These are phyloP conservation scores for Capromys pilorides DNA, from an alignment of 2,797 vertebrate species.

Conservation along the genomic window DNA sequence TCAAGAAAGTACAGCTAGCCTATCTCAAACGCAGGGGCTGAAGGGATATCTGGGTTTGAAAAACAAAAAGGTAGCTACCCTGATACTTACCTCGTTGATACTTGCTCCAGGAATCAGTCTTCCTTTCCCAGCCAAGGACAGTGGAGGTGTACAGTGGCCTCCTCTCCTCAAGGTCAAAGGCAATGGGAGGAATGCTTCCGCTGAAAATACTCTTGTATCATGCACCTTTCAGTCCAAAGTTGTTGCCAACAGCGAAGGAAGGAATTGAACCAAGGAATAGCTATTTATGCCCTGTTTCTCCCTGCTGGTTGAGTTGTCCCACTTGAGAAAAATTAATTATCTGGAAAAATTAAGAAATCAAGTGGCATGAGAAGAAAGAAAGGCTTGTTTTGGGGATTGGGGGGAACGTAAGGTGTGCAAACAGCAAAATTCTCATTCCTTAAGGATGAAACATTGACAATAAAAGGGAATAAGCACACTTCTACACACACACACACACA, in stretches of 20 bases:
- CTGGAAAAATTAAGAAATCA: slow-evolving; percentile 15
- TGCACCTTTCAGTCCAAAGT: not conserved
- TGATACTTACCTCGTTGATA: not conserved
- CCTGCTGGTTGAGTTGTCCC: not conserved
- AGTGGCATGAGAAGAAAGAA: slow-evolving; percentile 37
- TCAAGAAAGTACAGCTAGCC: not conserved
- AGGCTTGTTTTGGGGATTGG: not conserved
- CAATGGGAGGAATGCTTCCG: rapidly evolving
- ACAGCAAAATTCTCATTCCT: not conserved
- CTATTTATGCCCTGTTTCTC: not conserved
- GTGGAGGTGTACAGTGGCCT: not conserved
- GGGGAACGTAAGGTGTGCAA: not conserved
- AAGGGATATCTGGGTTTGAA: not conserved
- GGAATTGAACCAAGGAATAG: not conserved
- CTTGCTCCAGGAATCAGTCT: not conserved
- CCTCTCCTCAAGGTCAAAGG: not conserved
- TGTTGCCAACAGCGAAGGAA: not conserved
- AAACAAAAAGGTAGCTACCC: slow-evolving; percentile 17
- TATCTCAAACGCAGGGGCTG: not conserved
- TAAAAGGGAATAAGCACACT: not conserved
- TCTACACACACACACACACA: not conserved
- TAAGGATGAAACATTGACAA: not conserved
- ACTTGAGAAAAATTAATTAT: slow-evolving; percentile 49
- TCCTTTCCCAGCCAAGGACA: not conserved
- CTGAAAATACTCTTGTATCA: not conserved